phyloP scores from a whole-genome alignment of 2,797 vertebrate species.

The Carcharodon carcharias region DNA sequence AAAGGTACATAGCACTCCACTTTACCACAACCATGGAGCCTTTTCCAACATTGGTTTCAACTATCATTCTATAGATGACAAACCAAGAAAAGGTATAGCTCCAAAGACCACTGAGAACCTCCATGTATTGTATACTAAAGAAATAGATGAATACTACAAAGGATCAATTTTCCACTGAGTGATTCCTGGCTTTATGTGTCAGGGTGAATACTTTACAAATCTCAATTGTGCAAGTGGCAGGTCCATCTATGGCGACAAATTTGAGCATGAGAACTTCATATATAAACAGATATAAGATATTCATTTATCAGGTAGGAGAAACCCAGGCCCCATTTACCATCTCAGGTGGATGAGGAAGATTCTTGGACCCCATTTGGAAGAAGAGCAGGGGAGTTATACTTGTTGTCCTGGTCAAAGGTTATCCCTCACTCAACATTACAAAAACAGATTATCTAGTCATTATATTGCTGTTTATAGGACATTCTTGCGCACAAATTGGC shows the following conservation, averaged over 20 bases:
- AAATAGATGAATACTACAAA: constrained; percentile 60
- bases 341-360: not conserved
- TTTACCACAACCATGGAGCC: constrained; percentile 50
- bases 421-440: not conserved
- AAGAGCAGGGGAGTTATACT: not conserved
- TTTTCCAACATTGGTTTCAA: constrained; percentile 56
- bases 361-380: not conserved
- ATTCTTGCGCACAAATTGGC: not conserved
- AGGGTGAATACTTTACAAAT: constrained; percentile 87
- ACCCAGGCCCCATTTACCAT: not conserved
- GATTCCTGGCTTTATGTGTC: constrained; percentile 61
- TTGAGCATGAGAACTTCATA: constrained; percentile 82
- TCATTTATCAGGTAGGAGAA: not conserved
- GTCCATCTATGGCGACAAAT: constrained; percentile 84
- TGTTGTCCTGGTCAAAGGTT: not conserved
- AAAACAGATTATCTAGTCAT: not conserved
- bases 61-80: constrained; percentile 48
- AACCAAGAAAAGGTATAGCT: constrained; percentile 73
- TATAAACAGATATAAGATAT: constrained; percentile 65
- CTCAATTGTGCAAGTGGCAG: constrained; percentile 84
- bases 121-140: constrained; percentile 60
- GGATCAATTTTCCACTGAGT: constrained; percentile 56
- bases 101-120: constrained; percentile 77
- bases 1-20: no score
- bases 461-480: not conserved